Evolutionary conservation across 1,140 invertebrate species (phyloP).

Genomic region (Camponotus pennsylvanicus): DNA sequence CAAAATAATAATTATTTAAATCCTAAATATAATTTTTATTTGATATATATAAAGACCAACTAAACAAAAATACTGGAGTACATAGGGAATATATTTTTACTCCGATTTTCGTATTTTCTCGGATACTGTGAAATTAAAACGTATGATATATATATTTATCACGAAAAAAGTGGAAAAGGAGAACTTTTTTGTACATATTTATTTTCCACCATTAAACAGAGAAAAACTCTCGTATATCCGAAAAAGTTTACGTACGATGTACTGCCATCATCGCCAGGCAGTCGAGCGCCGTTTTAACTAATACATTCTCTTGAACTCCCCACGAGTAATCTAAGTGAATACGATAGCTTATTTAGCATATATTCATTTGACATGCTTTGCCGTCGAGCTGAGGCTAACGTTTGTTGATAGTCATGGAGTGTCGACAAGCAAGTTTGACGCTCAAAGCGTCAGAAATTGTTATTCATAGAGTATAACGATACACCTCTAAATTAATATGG

Average conservation of each 20-base stretch:
- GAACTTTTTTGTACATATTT: slow-evolving; percentile 41
- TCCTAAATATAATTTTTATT: not conserved
- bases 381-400: not conserved
- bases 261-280: slow-evolving; percentile 49
- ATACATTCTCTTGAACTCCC: slow-evolving; percentile 24
- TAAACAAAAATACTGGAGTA: no score
- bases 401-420: not conserved
- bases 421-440: not conserved
- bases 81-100: not conserved
- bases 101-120: slow-evolving; percentile 8
- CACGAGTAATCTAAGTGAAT: slow-evolving; percentile 34
- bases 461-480: slow-evolving; percentile 2
- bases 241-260: slow-evolving; percentile 40
- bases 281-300: slow-evolving; percentile 47
- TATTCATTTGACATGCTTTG: slow-evolving; percentile 24
- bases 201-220: slow-evolving; percentile 51
- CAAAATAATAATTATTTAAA: no score
- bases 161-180: not conserved
- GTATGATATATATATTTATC: slow-evolving; percentile 36
- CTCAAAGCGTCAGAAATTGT: slow-evolving; percentile 15
- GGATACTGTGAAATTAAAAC: not conserved
- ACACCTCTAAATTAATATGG: slow-evolving; percentile 20
- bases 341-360: slow-evolving; percentile 20
- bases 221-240: slow-evolving; percentile 52
- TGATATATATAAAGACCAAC: not conserved